Conservation (phyloP, 2,888 invertebrate species). For the Stictocephala bisonia region DNA sequence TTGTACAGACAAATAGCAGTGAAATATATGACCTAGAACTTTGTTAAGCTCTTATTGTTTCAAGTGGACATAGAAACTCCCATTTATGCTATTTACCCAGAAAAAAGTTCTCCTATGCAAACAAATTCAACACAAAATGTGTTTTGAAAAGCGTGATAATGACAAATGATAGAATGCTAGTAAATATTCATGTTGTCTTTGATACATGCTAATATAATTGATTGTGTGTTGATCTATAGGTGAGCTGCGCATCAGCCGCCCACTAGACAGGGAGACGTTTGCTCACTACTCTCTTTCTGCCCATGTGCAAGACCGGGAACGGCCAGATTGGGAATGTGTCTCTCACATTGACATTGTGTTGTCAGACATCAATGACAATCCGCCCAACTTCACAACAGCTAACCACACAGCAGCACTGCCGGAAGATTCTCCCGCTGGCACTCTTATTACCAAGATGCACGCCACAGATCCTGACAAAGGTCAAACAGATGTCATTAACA, state of each 20-base stretch:
- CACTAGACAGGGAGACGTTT: slow-evolving; percentile 83
- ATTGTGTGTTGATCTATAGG: no score
- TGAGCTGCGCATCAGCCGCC: slow-evolving; percentile 76
- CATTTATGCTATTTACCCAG: no score
- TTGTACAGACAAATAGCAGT: no score
- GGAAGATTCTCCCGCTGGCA: slow-evolving; percentile 90
- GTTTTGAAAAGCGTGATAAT: no score
- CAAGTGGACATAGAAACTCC: no score
- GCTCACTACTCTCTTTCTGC: slow-evolving; percentile 79
- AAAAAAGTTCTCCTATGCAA: no score
- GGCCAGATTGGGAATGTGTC: slow-evolving; percentile 81
- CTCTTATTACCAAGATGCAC: slow-evolving; percentile 88
- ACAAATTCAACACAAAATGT: no score
- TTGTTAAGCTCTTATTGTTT: no score
- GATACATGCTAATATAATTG: no score
- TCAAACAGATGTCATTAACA: slow-evolving; percentile 53
- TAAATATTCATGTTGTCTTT: no score
- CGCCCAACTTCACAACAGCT: slow-evolving; percentile 79
- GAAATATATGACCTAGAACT: no score
- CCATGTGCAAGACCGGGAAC: slow-evolving; percentile 87
- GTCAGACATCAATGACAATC: slow-evolving; percentile 89
- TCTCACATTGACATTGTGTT: slow-evolving; percentile 80
- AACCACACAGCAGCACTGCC: slow-evolving; percentile 84
- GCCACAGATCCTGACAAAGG: slow-evolving; percentile 87
- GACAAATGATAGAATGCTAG: no score